Evolutionary conservation across 2,888 invertebrate species (phyloP).

Genomic region (Phrixothrix hirtus): DNA sequence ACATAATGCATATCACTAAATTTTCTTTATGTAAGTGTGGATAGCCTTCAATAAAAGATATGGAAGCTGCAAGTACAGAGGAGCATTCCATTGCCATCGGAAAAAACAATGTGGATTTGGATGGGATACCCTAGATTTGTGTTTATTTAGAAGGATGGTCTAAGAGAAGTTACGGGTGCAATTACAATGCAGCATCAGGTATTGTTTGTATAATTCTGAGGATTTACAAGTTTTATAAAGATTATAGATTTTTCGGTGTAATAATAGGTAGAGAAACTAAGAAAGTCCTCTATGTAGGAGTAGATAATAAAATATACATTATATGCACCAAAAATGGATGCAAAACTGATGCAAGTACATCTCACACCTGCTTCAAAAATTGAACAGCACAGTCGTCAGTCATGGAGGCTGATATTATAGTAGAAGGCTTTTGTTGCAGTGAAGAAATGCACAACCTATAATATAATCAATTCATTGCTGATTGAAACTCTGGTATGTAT

Average conservation of each 20-base stretch:
- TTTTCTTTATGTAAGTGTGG: neutral
- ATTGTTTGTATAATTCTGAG: no score
- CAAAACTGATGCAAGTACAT: neutral
- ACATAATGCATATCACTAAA: no score
- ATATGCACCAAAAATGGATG: neutral
- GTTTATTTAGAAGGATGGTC: constrained; percentile 2
- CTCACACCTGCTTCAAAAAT: neutral
- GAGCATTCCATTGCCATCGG: neutral
- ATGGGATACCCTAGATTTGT: constrained; percentile 1
- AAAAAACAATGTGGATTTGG: neutral
- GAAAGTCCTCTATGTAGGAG: neutral
- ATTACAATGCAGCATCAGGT: no score
- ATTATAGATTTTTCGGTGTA: no score
- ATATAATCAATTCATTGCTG: no score
- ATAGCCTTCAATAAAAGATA: neutral
- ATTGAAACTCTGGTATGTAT: no score
- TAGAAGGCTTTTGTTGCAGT: no score
- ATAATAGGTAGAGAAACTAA: neutral
- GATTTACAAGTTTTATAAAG: no score
- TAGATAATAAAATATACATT: neutral
- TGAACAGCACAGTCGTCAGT: no score
- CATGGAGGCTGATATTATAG: no score
- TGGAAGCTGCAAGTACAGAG: neutral
- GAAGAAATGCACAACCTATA: no score
- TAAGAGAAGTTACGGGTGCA: no score